Conservation (phyloP, 2,797 vertebrate genomes). For the Pseudochromis fuscus region DNA sequence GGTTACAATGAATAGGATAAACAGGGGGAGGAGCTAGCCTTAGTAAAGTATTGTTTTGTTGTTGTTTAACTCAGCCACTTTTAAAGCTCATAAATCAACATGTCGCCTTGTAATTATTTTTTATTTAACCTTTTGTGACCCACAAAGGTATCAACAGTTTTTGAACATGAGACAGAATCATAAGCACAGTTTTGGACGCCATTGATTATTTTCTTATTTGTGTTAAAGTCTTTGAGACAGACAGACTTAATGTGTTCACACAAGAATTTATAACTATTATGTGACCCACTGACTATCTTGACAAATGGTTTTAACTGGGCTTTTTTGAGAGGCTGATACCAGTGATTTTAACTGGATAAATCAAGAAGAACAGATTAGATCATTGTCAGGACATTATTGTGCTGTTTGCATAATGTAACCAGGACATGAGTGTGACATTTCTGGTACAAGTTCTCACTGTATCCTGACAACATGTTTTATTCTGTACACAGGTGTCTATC, state of each 20-base stretch:
- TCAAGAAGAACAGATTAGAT: background rate
- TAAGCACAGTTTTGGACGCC: background rate
- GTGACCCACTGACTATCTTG: background rate
- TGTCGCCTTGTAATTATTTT: too few species aligned
- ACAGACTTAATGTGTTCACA: too few species aligned
- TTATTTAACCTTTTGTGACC: too few species aligned
- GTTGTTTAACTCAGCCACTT: too few species aligned
- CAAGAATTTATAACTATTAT: background rate
- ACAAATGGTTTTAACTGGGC: background rate
- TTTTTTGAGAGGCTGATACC: background rate
- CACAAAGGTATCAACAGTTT: too few species aligned
- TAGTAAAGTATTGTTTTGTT: too few species aligned
- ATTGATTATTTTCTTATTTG: background rate
- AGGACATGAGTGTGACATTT: background rate
- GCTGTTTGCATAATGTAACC: slow-evolving; percentile 5
- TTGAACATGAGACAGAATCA: background rate
- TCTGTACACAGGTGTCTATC: slow-evolving; percentile 57
- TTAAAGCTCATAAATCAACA: too few species aligned
- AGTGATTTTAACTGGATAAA: background rate
- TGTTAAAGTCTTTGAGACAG: too few species aligned
- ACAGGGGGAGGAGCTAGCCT: too few species aligned
- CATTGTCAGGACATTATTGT: background rate
- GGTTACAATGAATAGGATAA: too few species aligned
- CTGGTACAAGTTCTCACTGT: slow-evolving; percentile 15
- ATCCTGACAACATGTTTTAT: slow-evolving; percentile 48